A percentile compares a stretch with the other conserved stretches of the same genome.
phyloP scores from a whole-genome alignment of 2,888 invertebrate species.

The Ctena decussata region DNA sequence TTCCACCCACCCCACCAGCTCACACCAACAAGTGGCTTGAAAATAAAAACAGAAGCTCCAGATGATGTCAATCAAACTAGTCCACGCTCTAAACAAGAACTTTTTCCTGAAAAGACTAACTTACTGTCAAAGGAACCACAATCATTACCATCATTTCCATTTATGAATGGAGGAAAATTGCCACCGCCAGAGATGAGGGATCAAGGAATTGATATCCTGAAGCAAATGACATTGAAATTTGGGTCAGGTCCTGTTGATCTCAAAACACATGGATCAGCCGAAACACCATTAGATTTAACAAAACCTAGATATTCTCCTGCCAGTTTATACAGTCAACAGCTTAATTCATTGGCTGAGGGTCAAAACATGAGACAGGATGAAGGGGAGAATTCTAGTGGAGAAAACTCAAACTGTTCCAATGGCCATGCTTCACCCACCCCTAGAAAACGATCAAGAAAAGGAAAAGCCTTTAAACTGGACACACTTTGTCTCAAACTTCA shows the following conservation, averaged over 20 bases:
- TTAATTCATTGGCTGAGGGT: not conserved
- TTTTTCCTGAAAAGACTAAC: slow-evolving; percentile 1
- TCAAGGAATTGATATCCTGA: slow-evolving; percentile 77
- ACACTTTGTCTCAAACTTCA: slow-evolving; percentile 84
- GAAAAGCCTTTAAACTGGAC: slow-evolving; percentile 94
- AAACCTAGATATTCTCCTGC: slow-evolving; percentile 75
- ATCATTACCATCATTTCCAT: slow-evolving; percentile 43
- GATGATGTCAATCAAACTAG: slow-evolving; percentile 47
- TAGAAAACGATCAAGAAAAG: slow-evolving; percentile 93
- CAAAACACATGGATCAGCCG: slow-evolving; percentile 24
- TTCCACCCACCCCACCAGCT: slow-evolving; percentile 9
- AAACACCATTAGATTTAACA: slow-evolving; percentile 83
- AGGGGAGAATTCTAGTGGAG: slow-evolving; percentile 64
- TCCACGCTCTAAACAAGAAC: slow-evolving; percentile 64
- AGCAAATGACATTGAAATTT: slow-evolving; percentile 83
- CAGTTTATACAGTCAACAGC: slow-evolving; percentile 19
- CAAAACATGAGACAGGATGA: slow-evolving; percentile 41
- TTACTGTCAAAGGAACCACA: not conserved
- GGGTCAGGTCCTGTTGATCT: slow-evolving; percentile 69
- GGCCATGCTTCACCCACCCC: slow-evolving; percentile 81
- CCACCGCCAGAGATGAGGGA: slow-evolving; percentile 47
- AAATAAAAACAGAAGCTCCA: slow-evolving; percentile 61
- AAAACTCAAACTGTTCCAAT: slow-evolving; percentile 80
- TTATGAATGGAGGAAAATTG: slow-evolving; percentile 65
- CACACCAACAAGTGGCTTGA: not conserved